Base-by-base conservation (phyloP, 2,797 vertebrate species). In the Notolabrus celidotus region DNA sequence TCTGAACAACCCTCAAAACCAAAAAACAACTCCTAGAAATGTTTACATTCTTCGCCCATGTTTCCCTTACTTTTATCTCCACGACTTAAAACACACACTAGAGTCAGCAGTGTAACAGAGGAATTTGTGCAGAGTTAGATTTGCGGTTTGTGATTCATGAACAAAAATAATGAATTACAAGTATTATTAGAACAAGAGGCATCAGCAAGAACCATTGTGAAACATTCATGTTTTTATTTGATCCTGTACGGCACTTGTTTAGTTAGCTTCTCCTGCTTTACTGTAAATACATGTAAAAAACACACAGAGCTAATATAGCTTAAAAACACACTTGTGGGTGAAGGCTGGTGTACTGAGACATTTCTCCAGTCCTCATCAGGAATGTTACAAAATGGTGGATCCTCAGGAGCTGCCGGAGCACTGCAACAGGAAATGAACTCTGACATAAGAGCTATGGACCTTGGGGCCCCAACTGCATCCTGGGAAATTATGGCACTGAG, bases 401-500 rank as follows among this genome's bases (percentile, higher is more conserved):
- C 77, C 58, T 86, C 83, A 86, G 86, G 84, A 93, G 86, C 64
- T 51, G 73, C 77, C 76, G 72, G 50, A 84, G 55, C 68, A 72
- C 71, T 84, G 74, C 80, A 89, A 89, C 90, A 92, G 92, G 91
- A 93, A 92, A 89, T 92, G 90, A 93, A 91, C 91, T 92, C 88
- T 92, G 91, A 92, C 90, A 90, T 85, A 82, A 92, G 86, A 86
- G 88, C 87, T 85, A 60, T 86, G 86, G 86, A 91, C 91, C 85
- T 90, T 76, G 79, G 89, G 90, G 88, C 83, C 85, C 79, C 77
- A 6, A 80, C 75, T 86, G 89, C 87, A 89, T 92, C 88, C 85
- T 92, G 92, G 92, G 90, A 92, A 92, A 91, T 89, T 79, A 86
- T 82, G 85, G 79, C 75, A 90, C 74, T 72, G 79, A 84, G 80